A percentile compares a stretch with the other conserved stretches of the same genome.
Conservation (phyloP, 2,797 vertebrate species). For the Myotis findleyi region DNA sequence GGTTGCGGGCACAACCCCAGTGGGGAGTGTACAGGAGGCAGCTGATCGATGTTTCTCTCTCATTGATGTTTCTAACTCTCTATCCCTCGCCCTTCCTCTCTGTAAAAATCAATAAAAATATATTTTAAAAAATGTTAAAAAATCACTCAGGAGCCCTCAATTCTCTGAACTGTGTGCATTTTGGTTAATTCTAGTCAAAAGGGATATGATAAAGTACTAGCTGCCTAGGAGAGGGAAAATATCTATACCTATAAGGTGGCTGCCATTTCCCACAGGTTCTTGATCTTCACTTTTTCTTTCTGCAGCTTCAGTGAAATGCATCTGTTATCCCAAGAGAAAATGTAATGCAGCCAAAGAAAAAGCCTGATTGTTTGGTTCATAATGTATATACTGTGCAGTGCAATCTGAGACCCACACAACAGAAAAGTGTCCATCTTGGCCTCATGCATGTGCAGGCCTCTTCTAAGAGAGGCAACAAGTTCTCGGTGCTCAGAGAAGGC, state of each 20-base stretch:
- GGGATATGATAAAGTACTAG: not conserved
- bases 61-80: no score
- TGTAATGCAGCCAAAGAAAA: not conserved
- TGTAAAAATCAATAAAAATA: no score
- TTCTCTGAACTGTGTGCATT: not conserved
- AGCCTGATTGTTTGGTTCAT: not conserved
- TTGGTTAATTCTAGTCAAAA: constrained; percentile 21
- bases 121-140: not conserved
- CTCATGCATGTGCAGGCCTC: not conserved
- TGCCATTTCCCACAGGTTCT: not conserved
- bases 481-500: not conserved
- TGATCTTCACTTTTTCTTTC: not conserved
- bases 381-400: not conserved
- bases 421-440: not conserved
- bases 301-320: not conserved
- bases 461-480: not conserved
- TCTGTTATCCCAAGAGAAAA: constrained; percentile 26
- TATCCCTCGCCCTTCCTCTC: no score
- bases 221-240: not conserved
- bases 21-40: no score
- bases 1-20: no score
- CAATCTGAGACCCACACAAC: not conserved
- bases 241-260: constrained; percentile 23
- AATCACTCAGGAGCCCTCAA: not conserved
- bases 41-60: no score